Conservation (phyloP, 2,797 vertebrate species). For the Podarcis lilfordi region DNA sequence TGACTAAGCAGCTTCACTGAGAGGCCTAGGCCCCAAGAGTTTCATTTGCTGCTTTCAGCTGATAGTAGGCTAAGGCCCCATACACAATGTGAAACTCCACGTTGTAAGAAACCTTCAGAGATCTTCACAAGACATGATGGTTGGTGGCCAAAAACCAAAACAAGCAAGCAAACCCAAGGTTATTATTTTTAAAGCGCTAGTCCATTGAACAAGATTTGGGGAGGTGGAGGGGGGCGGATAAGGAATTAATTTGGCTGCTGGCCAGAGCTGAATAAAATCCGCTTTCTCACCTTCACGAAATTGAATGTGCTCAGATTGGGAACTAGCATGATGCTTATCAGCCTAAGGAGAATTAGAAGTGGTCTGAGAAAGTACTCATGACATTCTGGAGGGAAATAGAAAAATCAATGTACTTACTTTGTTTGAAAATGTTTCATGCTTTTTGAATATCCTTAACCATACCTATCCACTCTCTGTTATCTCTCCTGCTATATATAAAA, state of each 20-base stretch:
- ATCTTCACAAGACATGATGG: background rate
- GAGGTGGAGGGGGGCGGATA: no score
- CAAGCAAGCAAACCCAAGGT: background rate
- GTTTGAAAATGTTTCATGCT: background rate
- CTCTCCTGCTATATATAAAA: background rate
- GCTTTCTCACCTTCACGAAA: background rate
- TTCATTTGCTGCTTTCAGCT: background rate
- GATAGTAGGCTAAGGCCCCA: background rate
- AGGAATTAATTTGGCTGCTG: slow-evolving; percentile 1
- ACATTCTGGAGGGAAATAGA: background rate
- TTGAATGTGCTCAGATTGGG: background rate
- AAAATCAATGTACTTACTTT: background rate
- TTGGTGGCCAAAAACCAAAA: background rate
- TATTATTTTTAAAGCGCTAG: background rate
- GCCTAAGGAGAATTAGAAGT: slow-evolving; percentile 1
- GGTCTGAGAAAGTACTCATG: background rate
- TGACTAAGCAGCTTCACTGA: background rate
- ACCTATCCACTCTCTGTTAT: background rate
- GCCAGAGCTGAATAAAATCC: background rate
- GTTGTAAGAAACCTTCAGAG: background rate
- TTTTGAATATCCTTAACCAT: background rate
- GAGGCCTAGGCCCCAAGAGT: background rate
- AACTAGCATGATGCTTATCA: background rate
- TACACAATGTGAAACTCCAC: accelerated
- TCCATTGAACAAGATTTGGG: background rate